Base-by-base conservation (phyloP, 2,888 invertebrate species). In the Balanococcus diminutus region DNA sequence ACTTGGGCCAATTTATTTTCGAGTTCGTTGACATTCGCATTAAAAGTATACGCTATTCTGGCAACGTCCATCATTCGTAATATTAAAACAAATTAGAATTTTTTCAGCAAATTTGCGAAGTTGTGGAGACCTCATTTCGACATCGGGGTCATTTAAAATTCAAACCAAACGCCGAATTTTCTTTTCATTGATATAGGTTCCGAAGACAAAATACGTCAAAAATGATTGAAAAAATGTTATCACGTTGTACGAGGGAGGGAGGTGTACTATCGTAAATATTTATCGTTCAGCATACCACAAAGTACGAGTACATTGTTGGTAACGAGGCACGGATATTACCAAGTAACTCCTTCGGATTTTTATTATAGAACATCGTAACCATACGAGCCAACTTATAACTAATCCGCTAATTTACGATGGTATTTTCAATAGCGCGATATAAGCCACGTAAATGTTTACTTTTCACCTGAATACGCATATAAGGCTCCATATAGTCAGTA, bases 391-490 rank as follows among this genome's bases (percentile, higher is more conserved):
- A 67, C 28, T 67, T 67, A 28, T 28, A 67, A 11, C 67, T 67
- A 67, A 67, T 67, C 67, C 67, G 67, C n/a, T 67, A 67, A 67
- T 67, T 67, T 67, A 67, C 16, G 67, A 28, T 31, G 67, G 28
- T 67, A 67, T 67, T 67, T 67, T 67, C 67, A 67, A 67, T 67
- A 28, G 28, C 5, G 22, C 14, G 14, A 28, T 67, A 67, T 67
- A 14, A 28, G 14, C 67, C 25, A 16, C 14, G 28, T 56, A 19
- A 67, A 67, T 67, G 67, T 67, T 67, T 67, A 67, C 67, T 67
- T 67, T 67, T 31, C 67, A 67, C 67, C 67, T 67, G 67, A 67
- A 31, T 67, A 67, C 67, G 56, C 8, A 8, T 1, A 22, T n/a
- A n/a, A n/a, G n/a, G n/a, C n/a, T n/a, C n/a, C n/a, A n/a, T n/a